These are phyloP conservation scores for Diglossa cyanea DNA, from an alignment of 2,797 vertebrate species.

Conservation along the genomic window DNA sequence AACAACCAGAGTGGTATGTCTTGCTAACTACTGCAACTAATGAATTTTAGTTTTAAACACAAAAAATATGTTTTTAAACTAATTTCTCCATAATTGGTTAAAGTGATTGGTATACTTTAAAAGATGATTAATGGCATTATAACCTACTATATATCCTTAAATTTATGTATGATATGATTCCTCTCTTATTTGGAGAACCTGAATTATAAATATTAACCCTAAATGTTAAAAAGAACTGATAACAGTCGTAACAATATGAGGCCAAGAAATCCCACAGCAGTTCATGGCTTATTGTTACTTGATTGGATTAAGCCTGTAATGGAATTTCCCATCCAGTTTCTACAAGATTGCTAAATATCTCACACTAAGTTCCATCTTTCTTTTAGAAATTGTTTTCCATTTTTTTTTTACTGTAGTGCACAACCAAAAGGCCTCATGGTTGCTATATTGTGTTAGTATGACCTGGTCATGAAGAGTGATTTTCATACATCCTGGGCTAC, in stretches of 20 bases:
- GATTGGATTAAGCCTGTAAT: background rate
- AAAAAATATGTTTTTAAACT: background rate
- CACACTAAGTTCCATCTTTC: background rate
- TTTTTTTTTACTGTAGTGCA: background rate
- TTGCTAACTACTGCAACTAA: background rate
- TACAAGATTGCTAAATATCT: background rate
- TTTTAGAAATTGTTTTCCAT: background rate
- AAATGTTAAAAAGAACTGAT: background rate
- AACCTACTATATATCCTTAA: background rate
- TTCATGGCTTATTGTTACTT: slow-evolving; percentile 1
- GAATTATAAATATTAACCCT: background rate
- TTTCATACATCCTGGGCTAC: background rate
- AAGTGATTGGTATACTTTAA: background rate
- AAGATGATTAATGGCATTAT: background rate
- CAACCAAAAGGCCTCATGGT: background rate
- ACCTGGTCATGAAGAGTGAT: background rate
- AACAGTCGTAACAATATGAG: background rate
- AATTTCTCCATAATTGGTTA: background rate
- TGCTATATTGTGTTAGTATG: background rate
- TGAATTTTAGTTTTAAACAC: background rate
- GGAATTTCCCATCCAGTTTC: background rate
- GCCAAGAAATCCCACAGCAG: background rate
- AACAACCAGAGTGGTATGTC: background rate
- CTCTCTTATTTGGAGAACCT: background rate
- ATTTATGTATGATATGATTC: background rate